Evolutionary conservation across 2,797 vertebrate genomes (phyloP).

Genomic region (Alca torda): DNA sequence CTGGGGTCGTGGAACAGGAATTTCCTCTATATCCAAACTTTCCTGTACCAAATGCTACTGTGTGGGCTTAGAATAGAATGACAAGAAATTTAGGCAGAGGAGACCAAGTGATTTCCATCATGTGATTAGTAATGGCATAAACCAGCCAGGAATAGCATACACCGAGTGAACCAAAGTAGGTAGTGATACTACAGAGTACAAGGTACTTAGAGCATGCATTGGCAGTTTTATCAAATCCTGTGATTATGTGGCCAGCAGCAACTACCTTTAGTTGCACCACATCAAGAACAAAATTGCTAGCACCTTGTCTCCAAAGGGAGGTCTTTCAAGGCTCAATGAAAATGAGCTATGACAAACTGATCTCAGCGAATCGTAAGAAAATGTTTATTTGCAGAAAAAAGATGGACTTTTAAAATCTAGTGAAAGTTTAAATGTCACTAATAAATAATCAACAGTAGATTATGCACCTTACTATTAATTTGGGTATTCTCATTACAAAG

Average conservation of each 20-base stretch:
- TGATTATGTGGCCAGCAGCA: background rate
- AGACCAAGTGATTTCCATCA: background rate
- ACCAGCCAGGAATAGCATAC: background rate
- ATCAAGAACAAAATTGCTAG: background rate
- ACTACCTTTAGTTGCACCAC: background rate
- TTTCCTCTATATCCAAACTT: background rate
- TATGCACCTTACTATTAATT: background rate
- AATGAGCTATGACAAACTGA: slow-evolving; percentile 22
- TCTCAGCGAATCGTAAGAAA: background rate
- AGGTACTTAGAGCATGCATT: background rate
- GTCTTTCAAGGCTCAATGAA: background rate
- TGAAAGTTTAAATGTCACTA: background rate
- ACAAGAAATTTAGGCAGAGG: background rate
- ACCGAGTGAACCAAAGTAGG: background rate
- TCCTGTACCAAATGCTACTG: background rate
- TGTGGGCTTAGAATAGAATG: background rate
- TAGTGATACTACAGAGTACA: background rate
- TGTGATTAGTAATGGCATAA: background rate
- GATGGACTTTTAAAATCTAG: background rate
- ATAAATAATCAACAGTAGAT: background rate
- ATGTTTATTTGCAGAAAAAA: background rate
- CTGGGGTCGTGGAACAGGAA: background rate
- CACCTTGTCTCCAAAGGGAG: background rate
- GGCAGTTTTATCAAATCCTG: background rate
- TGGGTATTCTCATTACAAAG: background rate